Evolutionary conservation across 2,888 invertebrate species (phyloP), one percentile per base, ranked within the genome.

Genomic region (Stenichneumon culpator): DNA sequence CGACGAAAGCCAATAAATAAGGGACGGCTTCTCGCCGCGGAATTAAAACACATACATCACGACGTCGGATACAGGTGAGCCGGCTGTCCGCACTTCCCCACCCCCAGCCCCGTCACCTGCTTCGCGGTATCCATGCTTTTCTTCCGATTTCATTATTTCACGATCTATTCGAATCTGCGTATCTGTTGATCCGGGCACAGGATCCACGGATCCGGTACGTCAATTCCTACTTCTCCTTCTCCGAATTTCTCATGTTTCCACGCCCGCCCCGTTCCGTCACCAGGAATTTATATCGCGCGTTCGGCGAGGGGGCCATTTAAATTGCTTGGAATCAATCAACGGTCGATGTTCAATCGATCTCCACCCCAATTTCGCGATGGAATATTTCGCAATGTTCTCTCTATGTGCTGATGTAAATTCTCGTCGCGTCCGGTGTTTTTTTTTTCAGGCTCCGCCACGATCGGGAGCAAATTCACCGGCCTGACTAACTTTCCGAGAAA

Each of bases 21-120:
- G 92, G 89, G 88, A 90, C 89, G 89, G 86, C 88, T 90, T 89
- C 86, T 82, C 86, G 85, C 88, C 88, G 81, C 89, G 90, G 90
- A 92, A 92, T 92, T 92, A 92, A 92, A 92, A 92, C 90, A 88
- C 92, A 92, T 92, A 91, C 87, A 92, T 92, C 92, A 92, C 90
- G 86, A 85, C 88, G 77, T 82, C 87, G 87, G 86, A 82, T 83
- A 85, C 86, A 83, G 87, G 86, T 87, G 87, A 89, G 87, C 85
- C 87, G 74, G 87, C 88, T 87, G 82, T 88, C 85, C 86, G 88
- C 87, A 82, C 87, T 86, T 77, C 74, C 72, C 63, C 77, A 32
- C 65, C 69, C 81, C 67, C 69, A 14, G 16, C 0, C 78, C 50
- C 82, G 25, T 60, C 67, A 60, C 69, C 65, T 80, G 74, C 83